phyloP scores from a whole-genome alignment of 2,113 vertebrate species.

The Varanus komodoensis region DNA sequence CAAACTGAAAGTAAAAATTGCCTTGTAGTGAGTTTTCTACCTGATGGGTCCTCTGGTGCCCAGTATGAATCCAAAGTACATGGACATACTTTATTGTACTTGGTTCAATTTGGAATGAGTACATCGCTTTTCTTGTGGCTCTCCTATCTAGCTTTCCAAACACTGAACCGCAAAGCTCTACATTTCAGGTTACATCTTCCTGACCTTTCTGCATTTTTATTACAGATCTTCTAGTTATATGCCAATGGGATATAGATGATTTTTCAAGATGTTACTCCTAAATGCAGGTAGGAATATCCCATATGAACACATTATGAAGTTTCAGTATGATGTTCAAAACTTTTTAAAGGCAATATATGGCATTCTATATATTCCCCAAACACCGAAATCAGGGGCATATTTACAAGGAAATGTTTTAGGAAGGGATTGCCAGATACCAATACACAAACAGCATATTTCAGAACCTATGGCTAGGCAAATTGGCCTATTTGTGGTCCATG shows the following conservation, averaged over 20 bases:
- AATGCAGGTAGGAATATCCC: background rate
- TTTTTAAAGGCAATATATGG: background rate
- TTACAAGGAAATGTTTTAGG: background rate
- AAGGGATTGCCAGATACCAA: background rate
- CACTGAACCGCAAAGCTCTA: background rate
- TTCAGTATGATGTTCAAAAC: background rate
- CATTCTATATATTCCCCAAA: background rate
- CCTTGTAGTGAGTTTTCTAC: background rate
- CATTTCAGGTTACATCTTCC: background rate
- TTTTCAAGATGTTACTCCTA: slow-evolving; percentile 1
- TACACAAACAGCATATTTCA: background rate
- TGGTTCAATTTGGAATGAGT: background rate
- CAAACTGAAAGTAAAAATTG: background rate
- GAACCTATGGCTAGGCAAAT: background rate
- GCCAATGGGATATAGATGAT: background rate
- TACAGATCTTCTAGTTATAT: background rate
- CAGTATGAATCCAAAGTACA: background rate
- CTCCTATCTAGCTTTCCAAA: background rate
- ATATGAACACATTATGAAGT: background rate
- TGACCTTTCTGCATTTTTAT: background rate
- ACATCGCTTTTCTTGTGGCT: background rate
- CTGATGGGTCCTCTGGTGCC: background rate
- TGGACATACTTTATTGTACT: background rate
- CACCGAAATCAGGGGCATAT: background rate
- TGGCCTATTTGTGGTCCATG: background rate